These are phyloP conservation scores for Nemoura dubitans DNA, from an alignment of 2,888 invertebrate genomes.

Conservation along the genomic window DNA sequence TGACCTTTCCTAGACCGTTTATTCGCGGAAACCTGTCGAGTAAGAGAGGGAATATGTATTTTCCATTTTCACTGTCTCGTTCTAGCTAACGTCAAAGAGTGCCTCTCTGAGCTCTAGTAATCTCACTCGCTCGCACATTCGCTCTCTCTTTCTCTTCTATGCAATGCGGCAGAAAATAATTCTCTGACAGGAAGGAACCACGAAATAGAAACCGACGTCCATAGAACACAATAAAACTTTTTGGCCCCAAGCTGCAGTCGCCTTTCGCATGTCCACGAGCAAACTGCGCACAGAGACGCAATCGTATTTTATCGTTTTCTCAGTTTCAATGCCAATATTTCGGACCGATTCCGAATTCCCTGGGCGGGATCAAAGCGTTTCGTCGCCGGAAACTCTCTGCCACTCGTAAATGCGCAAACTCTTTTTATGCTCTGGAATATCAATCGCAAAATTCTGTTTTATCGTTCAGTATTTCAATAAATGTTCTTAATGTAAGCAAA, in stretches of 20 bases:
- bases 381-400: background rate
- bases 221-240: background rate
- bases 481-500: too few species aligned
- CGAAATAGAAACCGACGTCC: background rate
- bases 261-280: background rate
- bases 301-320: background rate
- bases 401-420: background rate
- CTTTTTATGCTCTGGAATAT: background rate
- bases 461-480: background rate
- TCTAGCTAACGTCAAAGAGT: background rate
- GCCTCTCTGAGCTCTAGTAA: background rate
- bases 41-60: background rate
- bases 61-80: background rate
- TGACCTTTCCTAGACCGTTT: too few species aligned
- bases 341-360: background rate
- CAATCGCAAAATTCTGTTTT: background rate
- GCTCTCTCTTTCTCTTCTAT: constrained; percentile 2
- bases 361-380: background rate
- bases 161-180: constrained; percentile 19
- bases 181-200: constrained; percentile 7
- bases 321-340: background rate
- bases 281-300: background rate
- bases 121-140: background rate
- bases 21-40: too few species aligned
- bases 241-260: background rate